Evolutionary conservation across 2,888 invertebrate genomes (phyloP), one percentile per base, ranked within the genome.

Genomic region (Lithophane socia): DNA sequence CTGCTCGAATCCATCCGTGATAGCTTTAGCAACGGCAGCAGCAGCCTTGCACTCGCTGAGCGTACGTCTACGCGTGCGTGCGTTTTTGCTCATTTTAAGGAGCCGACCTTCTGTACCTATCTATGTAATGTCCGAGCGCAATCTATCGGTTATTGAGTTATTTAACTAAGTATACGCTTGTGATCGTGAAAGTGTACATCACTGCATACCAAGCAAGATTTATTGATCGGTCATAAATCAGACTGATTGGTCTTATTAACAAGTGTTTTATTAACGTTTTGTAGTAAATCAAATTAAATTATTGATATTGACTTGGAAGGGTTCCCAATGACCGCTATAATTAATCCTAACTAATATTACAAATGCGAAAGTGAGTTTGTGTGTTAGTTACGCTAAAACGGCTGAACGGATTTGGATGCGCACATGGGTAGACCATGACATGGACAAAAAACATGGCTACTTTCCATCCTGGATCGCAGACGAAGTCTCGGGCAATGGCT

Each of bases 141-240:
- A 56, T 80, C 63, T 47, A 64, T 78, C 69, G 37, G 37, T 66
- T 65, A 82, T 82, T 60, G 72, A 82, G 71, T 82, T 64, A 72
- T 70, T 86, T 77, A 56, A 82, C 37, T 52, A 70, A 47, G 52
- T 37, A 66, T 61, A 47, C 37, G 16, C 1, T 37, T 52, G 56
- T 61, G 73, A 1, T 47, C 44, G 74, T 49, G 83, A 86, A 84
- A 84, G 83, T 83, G 66, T 21, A 65, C 60, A 44, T 72, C 61
- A 60, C 24, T 16, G 61, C 68, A 76, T 80, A 47, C 63, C 64
- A 2, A 12, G 13, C 44, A 10, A 70, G 9, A 73, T 74, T 74
- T 56, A 85, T 82, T 47, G 24, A 42, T 69, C 24, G 24, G 3
- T 29, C 1, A 67, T 74, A 18, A 54, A 65, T 80, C 3, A 29